phyloP scores from a whole-genome alignment of 2,888 invertebrate species.

The Dioctria rufipes region DNA sequence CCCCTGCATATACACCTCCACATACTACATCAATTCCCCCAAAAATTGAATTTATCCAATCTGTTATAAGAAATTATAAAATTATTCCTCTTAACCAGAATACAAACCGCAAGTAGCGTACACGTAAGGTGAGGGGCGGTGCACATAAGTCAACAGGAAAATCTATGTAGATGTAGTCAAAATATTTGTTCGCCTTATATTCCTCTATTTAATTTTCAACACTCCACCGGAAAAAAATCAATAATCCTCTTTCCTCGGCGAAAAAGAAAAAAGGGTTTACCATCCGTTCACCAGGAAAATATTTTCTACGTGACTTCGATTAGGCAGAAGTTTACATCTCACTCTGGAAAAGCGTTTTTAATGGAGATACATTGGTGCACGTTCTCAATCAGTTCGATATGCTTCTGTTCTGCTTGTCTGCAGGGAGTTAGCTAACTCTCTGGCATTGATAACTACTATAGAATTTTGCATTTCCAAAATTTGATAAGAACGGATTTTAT shows the following conservation, averaged over 20 bases:
- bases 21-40: slow-evolving; percentile 10
- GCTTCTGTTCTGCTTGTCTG: slow-evolving; percentile 25
- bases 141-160: slow-evolving; percentile 5
- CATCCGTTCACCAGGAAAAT: slow-evolving; percentile 51
- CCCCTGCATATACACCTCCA: not conserved
- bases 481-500: not conserved
- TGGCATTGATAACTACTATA: not conserved
- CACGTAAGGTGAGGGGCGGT: not conserved
- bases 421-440: slow-evolving; percentile 19
- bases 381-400: slow-evolving; percentile 51
- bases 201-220: slow-evolving; percentile 44
- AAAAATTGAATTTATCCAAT: slow-evolving; percentile 40
- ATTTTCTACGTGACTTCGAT: slow-evolving; percentile 52
- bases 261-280: slow-evolving; percentile 43
- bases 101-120: not conserved
- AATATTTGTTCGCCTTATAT: slow-evolving; percentile 46
- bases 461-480: too few species aligned
- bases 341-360: slow-evolving; percentile 49
- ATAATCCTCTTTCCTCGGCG: slow-evolving; percentile 27
- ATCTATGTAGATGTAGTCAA: slow-evolving; percentile 49
- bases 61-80: slow-evolving; percentile 42
- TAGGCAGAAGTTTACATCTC: slow-evolving; percentile 51
- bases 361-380: slow-evolving; percentile 51
- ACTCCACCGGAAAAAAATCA: slow-evolving; percentile 39
- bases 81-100: slow-evolving; percentile 40